Base-by-base conservation (phyloP, 2,113 vertebrate genomes). In the Myotis davidii region DNA sequence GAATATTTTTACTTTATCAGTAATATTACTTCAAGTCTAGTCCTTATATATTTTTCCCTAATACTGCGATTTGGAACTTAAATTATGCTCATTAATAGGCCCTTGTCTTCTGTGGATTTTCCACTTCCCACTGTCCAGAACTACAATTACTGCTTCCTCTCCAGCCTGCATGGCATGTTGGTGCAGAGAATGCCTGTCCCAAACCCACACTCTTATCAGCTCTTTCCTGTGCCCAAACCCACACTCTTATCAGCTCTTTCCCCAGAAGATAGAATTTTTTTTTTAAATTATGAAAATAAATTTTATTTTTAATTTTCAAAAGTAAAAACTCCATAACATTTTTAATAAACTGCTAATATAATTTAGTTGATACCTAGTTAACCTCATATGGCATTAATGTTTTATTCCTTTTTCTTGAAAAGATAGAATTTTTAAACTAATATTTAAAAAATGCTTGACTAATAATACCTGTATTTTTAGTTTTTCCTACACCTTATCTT, bases 301-400 rank as follows among this genome's bases (percentile, higher is more conserved):
- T 34, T 97, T 93, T 97, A 96, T 91, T 86, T 92, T 90, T 90
- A 81, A 84, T 34, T 78, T 93, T 91, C 54, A 81, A 39, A 91
- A 95, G n/a, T 93, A 78, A 88, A 94, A 94, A 84, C 45, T 25
- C 72, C 52, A 5, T 29, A 92, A 89, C 11, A 72, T 12, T 84
- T 79, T 52, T 83, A 77, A 64, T 67, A 90, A 82, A 25, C 27
- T 82, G 6, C 48, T 65, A 95, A 86, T 5, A 87, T 56, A 13
- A 82, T 6, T 86, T 74, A 56, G 12, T 20, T 82, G 37, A n/a
- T 73, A 85, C 23, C 32, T 59, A 85, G 37, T 77, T 61, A 77
- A 90, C 16, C 13, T 56, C n/a, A 85, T 37, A 74, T 2, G 39
- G 20, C 42, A 78, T 39, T 70, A n/a, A 45, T 23, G 9, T 42